A percentile compares a stretch with the other conserved stretches of the same genome.
Evolutionary conservation across 2,113 vertebrate species (phyloP).

Genomic region (Ammodytes dubius): DNA sequence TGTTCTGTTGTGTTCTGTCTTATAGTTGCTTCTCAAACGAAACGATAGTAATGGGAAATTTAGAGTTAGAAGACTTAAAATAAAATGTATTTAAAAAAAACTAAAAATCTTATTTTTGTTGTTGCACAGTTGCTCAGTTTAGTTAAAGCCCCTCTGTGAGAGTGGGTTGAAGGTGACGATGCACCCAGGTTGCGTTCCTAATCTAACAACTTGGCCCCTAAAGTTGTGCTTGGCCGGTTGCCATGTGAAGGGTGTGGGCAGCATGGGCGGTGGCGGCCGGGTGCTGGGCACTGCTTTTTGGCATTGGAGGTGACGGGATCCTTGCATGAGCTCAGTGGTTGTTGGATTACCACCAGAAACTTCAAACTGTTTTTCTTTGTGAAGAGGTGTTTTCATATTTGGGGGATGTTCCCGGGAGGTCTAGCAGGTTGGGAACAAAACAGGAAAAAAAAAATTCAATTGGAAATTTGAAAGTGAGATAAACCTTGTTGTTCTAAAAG

Average conservation of each 20-base stretch:
- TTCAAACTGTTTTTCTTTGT: conserved; percentile 12
- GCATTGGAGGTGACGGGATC: conserved; percentile 13
- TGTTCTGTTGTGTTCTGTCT: not conserved
- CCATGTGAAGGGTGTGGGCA: conserved; percentile 53
- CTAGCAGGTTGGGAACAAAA: not conserved
- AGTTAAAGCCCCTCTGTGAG: conserved; percentile 19
- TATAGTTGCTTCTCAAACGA: too few species aligned
- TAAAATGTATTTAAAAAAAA: not conserved
- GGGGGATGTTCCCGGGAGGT: not conserved
- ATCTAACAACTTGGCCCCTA: conserved; percentile 29
- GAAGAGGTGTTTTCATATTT: conserved; percentile 4
- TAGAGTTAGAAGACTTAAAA: not conserved
- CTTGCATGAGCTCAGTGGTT: conserved; percentile 53
- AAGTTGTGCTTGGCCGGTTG: conserved; percentile 44
- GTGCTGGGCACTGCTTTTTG: conserved; percentile 23
- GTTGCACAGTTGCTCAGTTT: not conserved
- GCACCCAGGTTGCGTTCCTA: conserved; percentile 11
- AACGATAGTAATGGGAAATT: too few species aligned
- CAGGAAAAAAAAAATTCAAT: not conserved
- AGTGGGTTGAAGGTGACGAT: not conserved
- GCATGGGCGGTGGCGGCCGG: conserved; percentile 16
- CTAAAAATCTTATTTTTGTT: not conserved
- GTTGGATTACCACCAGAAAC: conserved; percentile 53
- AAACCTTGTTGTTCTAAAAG: not conserved
- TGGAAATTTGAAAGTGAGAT: not conserved